These are phyloP conservation scores for Guaruba guarouba DNA, from an alignment of 2,113 vertebrate genomes.

Conservation along the genomic window DNA sequence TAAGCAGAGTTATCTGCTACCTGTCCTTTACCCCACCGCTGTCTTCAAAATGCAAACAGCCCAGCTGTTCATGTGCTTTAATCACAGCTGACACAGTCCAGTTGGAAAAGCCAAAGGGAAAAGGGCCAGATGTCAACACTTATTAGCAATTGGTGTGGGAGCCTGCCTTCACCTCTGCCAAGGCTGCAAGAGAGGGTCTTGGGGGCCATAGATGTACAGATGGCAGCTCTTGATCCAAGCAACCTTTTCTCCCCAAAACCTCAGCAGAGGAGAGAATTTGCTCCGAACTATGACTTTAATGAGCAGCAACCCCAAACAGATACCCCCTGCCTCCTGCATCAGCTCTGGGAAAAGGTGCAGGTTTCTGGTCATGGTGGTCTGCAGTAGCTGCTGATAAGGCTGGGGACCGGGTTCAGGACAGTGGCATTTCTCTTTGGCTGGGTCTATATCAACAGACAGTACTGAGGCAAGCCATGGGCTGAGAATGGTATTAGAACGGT, in stretches of 20 bases:
- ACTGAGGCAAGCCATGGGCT: not conserved
- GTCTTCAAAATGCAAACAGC: not conserved
- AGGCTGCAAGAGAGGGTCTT: not conserved
- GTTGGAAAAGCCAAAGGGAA: not conserved
- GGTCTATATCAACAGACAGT: not conserved
- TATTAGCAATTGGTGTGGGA: not conserved
- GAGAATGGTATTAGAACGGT: not conserved
- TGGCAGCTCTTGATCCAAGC: not conserved
- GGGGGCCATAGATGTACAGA: not conserved
- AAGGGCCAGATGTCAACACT: not conserved
- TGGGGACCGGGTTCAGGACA: not conserved
- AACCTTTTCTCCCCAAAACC: not conserved
- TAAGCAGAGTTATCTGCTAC: not conserved
- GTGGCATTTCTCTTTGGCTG: not conserved
- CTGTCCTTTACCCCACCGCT: not conserved
- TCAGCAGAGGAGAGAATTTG: not conserved
- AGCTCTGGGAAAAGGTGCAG: not conserved
- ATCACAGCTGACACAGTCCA: not conserved
- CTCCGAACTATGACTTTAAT: not conserved
- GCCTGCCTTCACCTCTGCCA: not conserved
- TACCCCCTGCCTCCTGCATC: not conserved
- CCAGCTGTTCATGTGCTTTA: not conserved
- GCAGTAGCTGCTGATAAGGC: not conserved
- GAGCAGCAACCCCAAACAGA: not conserved
- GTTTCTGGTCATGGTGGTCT: not conserved